These are phyloP conservation scores for Ormyrus pomaceus DNA, from an alignment of 2,888 invertebrate genomes.

Conservation along the genomic window DNA sequence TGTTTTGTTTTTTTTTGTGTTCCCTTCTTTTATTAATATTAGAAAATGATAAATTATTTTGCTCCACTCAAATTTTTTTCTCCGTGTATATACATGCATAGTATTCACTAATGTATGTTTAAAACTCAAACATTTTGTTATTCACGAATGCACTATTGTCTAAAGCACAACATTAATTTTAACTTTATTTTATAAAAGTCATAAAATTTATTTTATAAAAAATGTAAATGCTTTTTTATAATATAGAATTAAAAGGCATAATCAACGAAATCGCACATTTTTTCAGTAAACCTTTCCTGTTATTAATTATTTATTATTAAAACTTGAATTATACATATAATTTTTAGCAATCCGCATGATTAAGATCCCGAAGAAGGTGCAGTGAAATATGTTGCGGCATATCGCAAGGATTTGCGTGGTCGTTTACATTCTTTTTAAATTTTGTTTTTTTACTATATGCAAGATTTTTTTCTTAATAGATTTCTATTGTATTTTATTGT, in stretches of 20 bases:
- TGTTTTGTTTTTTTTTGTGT: too few relatives aligned
- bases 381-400: neutral
- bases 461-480: neutral
- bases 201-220: slow-evolving; percentile 52
- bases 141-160: slow-evolving; percentile 33
- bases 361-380: slow-evolving; percentile 9
- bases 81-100: slow-evolving; percentile 45
- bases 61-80: slow-evolving; percentile 30
- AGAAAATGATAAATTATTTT: too few relatives aligned
- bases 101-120: slow-evolving; percentile 45
- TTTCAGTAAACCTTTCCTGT: neutral
- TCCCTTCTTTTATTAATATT: too few relatives aligned
- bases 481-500: too few relatives aligned
- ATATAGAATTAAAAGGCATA: slow-evolving; percentile 51
- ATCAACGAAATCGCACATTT: slow-evolving; percentile 31
- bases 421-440: slow-evolving; percentile 36
- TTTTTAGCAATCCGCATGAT: slow-evolving; percentile 29
- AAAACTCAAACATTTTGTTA: slow-evolving; percentile 40
- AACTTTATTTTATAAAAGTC: slow-evolving; percentile 54
- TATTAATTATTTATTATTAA: neutral
- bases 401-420: slow-evolving; percentile 47
- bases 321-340: neutral
- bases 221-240: slow-evolving; percentile 55
- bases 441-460: neutral
- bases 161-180: slow-evolving; percentile 52